phyloP scores from a whole-genome alignment of 2,888 invertebrate genomes.

The Sarcophaga carnaria region DNA sequence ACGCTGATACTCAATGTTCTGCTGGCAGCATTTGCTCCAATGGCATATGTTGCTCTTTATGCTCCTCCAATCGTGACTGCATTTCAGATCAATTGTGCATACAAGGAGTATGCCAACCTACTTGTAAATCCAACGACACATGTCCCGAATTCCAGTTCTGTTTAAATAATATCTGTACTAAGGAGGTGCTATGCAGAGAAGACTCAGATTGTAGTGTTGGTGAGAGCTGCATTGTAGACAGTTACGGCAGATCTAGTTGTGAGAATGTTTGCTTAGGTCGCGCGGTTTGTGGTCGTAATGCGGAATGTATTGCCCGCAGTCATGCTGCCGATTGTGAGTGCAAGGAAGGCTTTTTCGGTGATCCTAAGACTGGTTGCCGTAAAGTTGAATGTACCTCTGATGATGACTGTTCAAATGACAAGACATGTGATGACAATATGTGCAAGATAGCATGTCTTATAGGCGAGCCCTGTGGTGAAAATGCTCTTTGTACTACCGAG shows the following conservation, averaged over 20 bases:
- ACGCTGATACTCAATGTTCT: slow-evolving; percentile 90
- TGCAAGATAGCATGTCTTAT: slow-evolving; percentile 94
- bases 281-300: slow-evolving; percentile 90
- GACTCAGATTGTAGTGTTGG: slow-evolving; percentile 88
- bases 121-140: slow-evolving; percentile 89
- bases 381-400: slow-evolving; percentile 89
- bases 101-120: slow-evolving; percentile 91
- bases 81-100: slow-evolving; percentile 93
- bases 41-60: slow-evolving; percentile 90
- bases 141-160: slow-evolving; percentile 94
- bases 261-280: slow-evolving; percentile 88
- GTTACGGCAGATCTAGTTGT: slow-evolving; percentile 90
- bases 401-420: slow-evolving; percentile 90
- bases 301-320: slow-evolving; percentile 88
- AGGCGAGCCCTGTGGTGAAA: slow-evolving; percentile 91
- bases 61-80: slow-evolving; percentile 91
- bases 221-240: slow-evolving; percentile 87
- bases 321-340: slow-evolving; percentile 91
- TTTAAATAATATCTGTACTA: slow-evolving; percentile 91
- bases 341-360: slow-evolving; percentile 90
- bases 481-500: slow-evolving; percentile 92
- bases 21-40: slow-evolving; percentile 92
- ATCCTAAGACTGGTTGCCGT: slow-evolving; percentile 90
- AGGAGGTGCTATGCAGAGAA: slow-evolving; percentile 89
- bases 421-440: slow-evolving; percentile 90